Percentiles rank a stretch among this genome's conserved stretches.
Evolutionary conservation across 2,797 vertebrate genomes (phyloP).

Genomic region (Lithobates sylvaticus): DNA sequence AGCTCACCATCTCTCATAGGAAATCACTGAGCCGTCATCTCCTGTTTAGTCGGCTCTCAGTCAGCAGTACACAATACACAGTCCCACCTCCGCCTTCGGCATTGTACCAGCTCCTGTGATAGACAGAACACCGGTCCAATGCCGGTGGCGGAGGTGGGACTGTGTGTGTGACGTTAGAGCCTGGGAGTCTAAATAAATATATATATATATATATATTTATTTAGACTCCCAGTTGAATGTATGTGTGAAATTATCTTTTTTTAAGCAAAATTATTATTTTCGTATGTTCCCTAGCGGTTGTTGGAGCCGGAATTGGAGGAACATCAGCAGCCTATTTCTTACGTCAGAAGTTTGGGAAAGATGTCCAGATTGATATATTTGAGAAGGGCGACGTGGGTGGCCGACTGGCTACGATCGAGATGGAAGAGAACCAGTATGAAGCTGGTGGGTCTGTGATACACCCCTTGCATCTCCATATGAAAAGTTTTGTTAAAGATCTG

Average conservation of each 20-base stretch:
- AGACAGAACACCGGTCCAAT: too few species aligned
- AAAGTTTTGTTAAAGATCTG: slow-evolving; percentile 88
- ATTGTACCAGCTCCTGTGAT: too few species aligned
- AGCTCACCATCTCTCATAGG: too few species aligned
- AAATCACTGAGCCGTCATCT: too few species aligned
- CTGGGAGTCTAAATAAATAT: too few species aligned
- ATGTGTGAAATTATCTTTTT: neutral
- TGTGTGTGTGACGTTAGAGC: too few species aligned
- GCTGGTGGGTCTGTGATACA: slow-evolving; percentile 86
- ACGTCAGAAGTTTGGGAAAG: slow-evolving; percentile 87
- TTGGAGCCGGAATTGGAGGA: slow-evolving; percentile 91
- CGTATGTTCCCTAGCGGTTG: slow-evolving; percentile 76
- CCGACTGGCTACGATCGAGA: slow-evolving; percentile 80
- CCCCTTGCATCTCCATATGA: slow-evolving; percentile 97
- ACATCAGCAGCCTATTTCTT: slow-evolving; percentile 85
- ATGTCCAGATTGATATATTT: slow-evolving; percentile 86
- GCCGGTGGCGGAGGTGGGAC: too few species aligned
- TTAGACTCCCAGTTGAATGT: too few species aligned
- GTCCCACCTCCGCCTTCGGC: too few species aligned
- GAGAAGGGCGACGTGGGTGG: slow-evolving; percentile 85
- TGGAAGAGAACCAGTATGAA: slow-evolving; percentile 84
- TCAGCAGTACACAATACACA: too few species aligned
- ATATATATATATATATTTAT: too few species aligned
- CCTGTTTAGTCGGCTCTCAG: too few species aligned
- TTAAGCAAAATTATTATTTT: neutral